These are phyloP conservation scores for Peromyscus attwateri DNA, from an alignment of 2,797 vertebrate genomes.

Conservation along the genomic window DNA sequence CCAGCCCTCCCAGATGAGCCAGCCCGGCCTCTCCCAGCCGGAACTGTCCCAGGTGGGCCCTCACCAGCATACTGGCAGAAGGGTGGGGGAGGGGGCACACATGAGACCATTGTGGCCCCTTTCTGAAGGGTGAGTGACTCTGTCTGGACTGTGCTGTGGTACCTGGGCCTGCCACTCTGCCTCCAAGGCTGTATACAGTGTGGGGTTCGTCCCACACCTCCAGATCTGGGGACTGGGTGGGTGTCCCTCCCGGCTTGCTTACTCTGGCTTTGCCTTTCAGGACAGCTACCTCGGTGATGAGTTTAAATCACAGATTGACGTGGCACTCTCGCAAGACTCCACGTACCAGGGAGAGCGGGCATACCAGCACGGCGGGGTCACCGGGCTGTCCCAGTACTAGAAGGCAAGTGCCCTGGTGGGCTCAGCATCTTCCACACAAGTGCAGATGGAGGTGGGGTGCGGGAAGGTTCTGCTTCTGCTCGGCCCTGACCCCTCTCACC, in stretches of 20 bases:
- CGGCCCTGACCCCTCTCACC: background rate
- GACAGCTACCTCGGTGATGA: slow-evolving; percentile 99
- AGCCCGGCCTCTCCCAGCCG: slow-evolving; percentile 98
- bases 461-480: background rate
- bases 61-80: background rate
- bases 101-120: accelerated
- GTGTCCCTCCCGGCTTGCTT: too few species aligned
- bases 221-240: background rate
- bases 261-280: slow-evolving; percentile 85
- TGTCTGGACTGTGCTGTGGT: background rate
- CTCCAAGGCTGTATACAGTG: background rate
- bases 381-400: slow-evolving; percentile 99
- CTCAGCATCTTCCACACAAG: too few species aligned
- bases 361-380: slow-evolving; percentile 99
- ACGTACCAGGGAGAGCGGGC: slow-evolving; percentile 99
- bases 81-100: too few species aligned
- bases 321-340: slow-evolving; percentile 99
- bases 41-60: slow-evolving; percentile 97
- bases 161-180: background rate
- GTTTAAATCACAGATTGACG: slow-evolving; percentile 99
- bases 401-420: slow-evolving; percentile 85
- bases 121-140: background rate
- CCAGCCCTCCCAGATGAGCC: slow-evolving; percentile 99
- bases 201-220: too few species aligned
- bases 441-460: background rate